Percentiles rank a stretch among this genome's conserved stretches.
phyloP scores from a whole-genome alignment of 2,797 vertebrate species.

The Telmatherina bonti region DNA sequence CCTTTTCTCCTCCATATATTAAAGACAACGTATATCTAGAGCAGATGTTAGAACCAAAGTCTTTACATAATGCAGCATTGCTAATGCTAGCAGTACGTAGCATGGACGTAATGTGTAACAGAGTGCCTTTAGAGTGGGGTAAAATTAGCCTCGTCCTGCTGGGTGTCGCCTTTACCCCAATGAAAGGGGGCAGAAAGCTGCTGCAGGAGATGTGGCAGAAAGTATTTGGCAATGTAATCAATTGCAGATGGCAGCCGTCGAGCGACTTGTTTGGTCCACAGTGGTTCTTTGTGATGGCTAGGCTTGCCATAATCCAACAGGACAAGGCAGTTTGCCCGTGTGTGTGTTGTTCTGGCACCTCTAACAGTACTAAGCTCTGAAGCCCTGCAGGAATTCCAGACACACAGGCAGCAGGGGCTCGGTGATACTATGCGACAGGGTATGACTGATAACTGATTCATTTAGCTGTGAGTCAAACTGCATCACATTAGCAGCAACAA shows the following conservation, averaged over 20 bases:
- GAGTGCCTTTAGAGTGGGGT: slow-evolving; percentile 42
- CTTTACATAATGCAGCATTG: slow-evolving; percentile 32
- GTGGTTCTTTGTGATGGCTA: slow-evolving; percentile 74
- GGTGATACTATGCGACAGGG: slow-evolving; percentile 15
- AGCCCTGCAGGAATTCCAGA: slow-evolving; percentile 65
- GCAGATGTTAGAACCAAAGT: slow-evolving; percentile 7
- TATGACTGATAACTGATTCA: slow-evolving; percentile 1
- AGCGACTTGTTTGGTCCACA: slow-evolving; percentile 69
- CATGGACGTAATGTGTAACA: slow-evolving; percentile 37
- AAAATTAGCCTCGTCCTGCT: slow-evolving; percentile 64
- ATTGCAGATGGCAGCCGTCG: slow-evolving; percentile 76
- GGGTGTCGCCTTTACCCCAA: slow-evolving; percentile 65
- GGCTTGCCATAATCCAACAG: slow-evolving; percentile 63
- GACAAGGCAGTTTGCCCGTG: slow-evolving; percentile 57
- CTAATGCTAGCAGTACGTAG: slow-evolving; percentile 41
- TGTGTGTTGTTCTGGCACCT: slow-evolving; percentile 64
- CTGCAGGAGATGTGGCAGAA: slow-evolving; percentile 61
- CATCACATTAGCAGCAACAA: slow-evolving; percentile 8
- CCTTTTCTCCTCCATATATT: neutral
- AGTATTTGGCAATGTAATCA: slow-evolving; percentile 74
- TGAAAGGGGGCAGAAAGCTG: slow-evolving; percentile 61
- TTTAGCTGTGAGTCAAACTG: neutral
- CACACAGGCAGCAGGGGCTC: slow-evolving; percentile 43
- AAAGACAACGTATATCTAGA: slow-evolving; percentile 4
- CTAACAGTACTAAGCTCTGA: slow-evolving; percentile 59